These are phyloP conservation scores for Luffia ferchaultella DNA, from an alignment of 2,888 invertebrate genomes.

Conservation along the genomic window DNA sequence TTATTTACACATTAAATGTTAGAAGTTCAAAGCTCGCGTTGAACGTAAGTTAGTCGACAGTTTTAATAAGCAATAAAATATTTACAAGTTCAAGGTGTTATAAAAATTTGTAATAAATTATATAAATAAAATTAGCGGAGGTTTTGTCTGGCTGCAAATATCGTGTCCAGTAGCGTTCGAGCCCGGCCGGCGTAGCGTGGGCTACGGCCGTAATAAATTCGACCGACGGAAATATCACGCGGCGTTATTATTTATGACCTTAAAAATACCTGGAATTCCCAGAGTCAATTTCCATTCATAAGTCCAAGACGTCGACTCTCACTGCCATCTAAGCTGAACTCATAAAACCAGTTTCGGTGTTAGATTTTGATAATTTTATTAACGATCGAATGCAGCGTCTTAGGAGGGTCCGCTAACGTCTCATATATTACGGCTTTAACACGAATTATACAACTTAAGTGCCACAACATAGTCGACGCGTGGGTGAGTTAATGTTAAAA, in stretches of 20 bases:
- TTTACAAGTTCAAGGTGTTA: no score
- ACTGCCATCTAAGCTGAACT: slow-evolving; percentile 49
- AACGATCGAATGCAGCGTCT: slow-evolving; percentile 56
- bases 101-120: not conserved
- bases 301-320: slow-evolving; percentile 39
- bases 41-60: no score
- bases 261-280: slow-evolving; percentile 61
- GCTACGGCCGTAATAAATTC: slow-evolving; percentile 47
- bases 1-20: no score
- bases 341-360: slow-evolving; percentile 51
- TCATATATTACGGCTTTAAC: slow-evolving; percentile 65
- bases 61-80: no score
- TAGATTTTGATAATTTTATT: slow-evolving; percentile 67
- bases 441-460: slow-evolving; percentile 64
- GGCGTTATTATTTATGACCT: slow-evolving; percentile 60
- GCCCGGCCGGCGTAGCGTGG: slow-evolving; percentile 34
- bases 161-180: slow-evolving; percentile 58
- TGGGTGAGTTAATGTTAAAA: slow-evolving; percentile 63
- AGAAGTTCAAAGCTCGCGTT: no score
- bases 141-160: not conserved
- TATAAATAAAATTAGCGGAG: not conserved
- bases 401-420: slow-evolving; percentile 50
- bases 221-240: slow-evolving; percentile 61
- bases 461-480: slow-evolving; percentile 57
- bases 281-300: slow-evolving; percentile 64